Evolutionary conservation across 2,888 invertebrate genomes (phyloP).

Genomic region (Exocentrus adspersus): DNA sequence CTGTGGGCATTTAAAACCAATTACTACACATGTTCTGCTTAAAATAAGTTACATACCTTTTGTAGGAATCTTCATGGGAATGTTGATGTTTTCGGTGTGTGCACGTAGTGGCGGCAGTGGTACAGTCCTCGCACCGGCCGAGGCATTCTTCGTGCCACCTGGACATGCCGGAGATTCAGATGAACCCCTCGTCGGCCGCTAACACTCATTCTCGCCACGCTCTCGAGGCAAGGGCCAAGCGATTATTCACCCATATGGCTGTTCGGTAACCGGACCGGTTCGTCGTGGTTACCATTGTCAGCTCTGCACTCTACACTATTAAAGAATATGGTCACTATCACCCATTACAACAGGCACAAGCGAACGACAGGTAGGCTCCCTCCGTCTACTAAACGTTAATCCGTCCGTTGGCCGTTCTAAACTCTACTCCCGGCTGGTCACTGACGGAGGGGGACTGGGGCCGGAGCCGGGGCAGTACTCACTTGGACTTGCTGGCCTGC

Average conservation of each 20-base stretch:
- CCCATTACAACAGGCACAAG: conserved; percentile 33
- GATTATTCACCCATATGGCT: conserved; percentile 39
- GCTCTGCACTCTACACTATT: conserved; percentile 30
- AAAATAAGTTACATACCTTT: conserved; percentile 52
- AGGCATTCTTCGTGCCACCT: conserved; percentile 60
- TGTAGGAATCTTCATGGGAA: conserved; percentile 50
- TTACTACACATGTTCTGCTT: not conserved
- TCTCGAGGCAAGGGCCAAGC: conserved; percentile 16
- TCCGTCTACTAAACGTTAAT: conserved; percentile 45
- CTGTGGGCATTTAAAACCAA: conserved; percentile 34
- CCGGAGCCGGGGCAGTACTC: conserved; percentile 30
- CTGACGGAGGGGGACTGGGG: conserved; percentile 44
- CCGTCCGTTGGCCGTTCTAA: conserved; percentile 44
- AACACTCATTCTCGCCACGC: conserved; percentile 40
- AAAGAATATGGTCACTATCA: conserved; percentile 29
- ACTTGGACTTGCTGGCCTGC: conserved; percentile 40
- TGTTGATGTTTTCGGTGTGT: conserved; percentile 49
- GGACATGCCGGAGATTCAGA: conserved; percentile 53
- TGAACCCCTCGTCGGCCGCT: conserved; percentile 39
- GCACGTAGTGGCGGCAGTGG: conserved; percentile 52
- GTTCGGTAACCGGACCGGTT: conserved; percentile 34
- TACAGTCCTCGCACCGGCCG: conserved; percentile 58
- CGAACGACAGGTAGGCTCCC: conserved; percentile 42
- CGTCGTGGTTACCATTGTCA: conserved; percentile 29
- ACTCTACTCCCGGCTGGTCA: conserved; percentile 49